Evolutionary conservation across 2,797 vertebrate genomes (phyloP).

Genomic region (Zalophus californianus): DNA sequence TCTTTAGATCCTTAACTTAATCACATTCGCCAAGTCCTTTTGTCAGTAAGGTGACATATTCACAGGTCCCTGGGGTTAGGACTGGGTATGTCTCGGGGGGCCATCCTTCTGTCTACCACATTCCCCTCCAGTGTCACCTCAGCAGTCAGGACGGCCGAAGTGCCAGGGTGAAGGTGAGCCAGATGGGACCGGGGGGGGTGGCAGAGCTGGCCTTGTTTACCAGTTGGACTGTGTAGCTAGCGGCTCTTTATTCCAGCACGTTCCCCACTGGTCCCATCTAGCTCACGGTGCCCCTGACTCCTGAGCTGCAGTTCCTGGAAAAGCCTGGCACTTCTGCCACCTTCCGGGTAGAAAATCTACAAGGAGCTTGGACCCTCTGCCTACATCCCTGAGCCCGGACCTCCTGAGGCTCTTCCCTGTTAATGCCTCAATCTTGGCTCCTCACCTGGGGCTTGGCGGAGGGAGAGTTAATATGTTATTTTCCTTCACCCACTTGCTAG

Average conservation of each 20-base stretch:
- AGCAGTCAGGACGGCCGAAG: not conserved
- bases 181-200: accelerated
- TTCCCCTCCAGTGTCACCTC: not conserved
- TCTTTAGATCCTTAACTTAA: not conserved
- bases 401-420: not conserved
- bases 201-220: accelerated
- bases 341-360: not conserved
- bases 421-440: not conserved
- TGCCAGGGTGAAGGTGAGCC: not conserved
- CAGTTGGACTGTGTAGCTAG: not conserved
- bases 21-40: not conserved
- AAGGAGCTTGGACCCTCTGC: not conserved
- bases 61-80: not conserved
- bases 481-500: not conserved
- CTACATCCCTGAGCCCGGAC: too few species aligned
- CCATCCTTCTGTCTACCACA: not conserved
- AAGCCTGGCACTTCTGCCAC: not conserved
- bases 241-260: not conserved
- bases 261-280: accelerated
- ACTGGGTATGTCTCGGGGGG: not conserved
- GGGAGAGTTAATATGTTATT: not conserved
- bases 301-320: not conserved
- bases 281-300: not conserved
- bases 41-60: not conserved
- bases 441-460: not conserved